These are phyloP conservation scores for Cerastoderma edule DNA, from an alignment of 2,888 invertebrate species.

Conservation along the genomic window DNA sequence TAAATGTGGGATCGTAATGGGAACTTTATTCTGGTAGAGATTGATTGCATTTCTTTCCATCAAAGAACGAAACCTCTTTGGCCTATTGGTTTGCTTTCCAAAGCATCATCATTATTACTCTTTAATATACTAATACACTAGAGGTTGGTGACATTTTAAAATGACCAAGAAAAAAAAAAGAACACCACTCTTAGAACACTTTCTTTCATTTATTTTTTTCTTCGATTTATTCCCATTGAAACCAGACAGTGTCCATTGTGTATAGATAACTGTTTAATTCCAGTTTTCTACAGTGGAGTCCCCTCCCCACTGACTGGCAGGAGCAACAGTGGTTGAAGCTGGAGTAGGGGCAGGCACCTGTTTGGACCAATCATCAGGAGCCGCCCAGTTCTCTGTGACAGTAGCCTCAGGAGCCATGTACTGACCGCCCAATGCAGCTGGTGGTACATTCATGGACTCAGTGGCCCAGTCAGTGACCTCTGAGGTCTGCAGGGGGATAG, in stretches of 20 bases:
- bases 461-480: slow-evolving; percentile 80
- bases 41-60: too few relatives aligned
- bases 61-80: too few relatives aligned
- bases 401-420: slow-evolving; percentile 50
- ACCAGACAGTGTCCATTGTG: slow-evolving; percentile 17
- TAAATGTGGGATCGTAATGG: too few relatives aligned
- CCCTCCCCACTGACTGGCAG: slow-evolving; percentile 74
- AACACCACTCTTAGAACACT: neutral
- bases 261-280: slow-evolving; percentile 57
- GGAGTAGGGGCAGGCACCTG: slow-evolving; percentile 56
- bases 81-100: too few relatives aligned
- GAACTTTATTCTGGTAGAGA: too few relatives aligned
- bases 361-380: slow-evolving; percentile 74
- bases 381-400: slow-evolving; percentile 71
- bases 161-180: too few relatives aligned
- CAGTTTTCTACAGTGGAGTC: slow-evolving; percentile 73
- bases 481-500: slow-evolving; percentile 45
- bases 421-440: slow-evolving; percentile 61
- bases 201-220: neutral
- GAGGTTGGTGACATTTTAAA: too few relatives aligned
- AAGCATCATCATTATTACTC: too few relatives aligned
- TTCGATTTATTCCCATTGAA: neutral
- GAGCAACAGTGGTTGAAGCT: slow-evolving; percentile 42
- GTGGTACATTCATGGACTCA: slow-evolving; percentile 70
- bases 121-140: too few relatives aligned